These are phyloP conservation scores for Nothocercus nigrocapillus DNA, from an alignment of 2,113 vertebrate species.

Conservation along the genomic window DNA sequence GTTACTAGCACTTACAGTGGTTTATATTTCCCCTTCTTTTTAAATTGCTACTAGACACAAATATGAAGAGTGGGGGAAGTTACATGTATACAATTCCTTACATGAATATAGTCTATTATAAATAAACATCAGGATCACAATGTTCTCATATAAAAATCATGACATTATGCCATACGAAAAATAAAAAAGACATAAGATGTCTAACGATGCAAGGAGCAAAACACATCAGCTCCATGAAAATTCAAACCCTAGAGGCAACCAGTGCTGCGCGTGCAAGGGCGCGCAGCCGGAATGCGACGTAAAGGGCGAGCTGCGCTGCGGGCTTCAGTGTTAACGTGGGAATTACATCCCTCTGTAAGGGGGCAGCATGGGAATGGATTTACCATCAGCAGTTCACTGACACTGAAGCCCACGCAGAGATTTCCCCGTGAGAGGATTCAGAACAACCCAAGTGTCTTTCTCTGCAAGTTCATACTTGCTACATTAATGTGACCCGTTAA, in stretches of 20 bases:
- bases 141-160: neutral
- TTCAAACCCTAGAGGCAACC: neutral
- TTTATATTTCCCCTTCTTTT: neutral
- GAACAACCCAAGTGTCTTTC: neutral
- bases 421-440: neutral
- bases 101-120: neutral
- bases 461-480: neutral
- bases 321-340: no score
- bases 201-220: conserved; percentile 17
- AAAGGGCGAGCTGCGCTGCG: rapidly evolving
- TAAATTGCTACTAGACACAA: neutral
- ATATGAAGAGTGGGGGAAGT: neutral
- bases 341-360: neutral
- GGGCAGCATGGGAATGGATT: rapidly evolving
- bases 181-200: neutral
- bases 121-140: neutral
- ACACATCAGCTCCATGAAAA: neutral
- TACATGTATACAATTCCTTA: neutral
- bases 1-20: neutral
- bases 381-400: neutral
- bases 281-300: neutral
- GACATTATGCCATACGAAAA: neutral
- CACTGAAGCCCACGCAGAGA: neutral
- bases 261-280: rapidly evolving
- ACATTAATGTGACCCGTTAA: neutral